A percentile compares a stretch with the other conserved stretches of the same genome.
These are phyloP conservation scores for Petrocephalus sullivani DNA, from an alignment of 2,797 vertebrate species.

Conservation along the genomic window DNA sequence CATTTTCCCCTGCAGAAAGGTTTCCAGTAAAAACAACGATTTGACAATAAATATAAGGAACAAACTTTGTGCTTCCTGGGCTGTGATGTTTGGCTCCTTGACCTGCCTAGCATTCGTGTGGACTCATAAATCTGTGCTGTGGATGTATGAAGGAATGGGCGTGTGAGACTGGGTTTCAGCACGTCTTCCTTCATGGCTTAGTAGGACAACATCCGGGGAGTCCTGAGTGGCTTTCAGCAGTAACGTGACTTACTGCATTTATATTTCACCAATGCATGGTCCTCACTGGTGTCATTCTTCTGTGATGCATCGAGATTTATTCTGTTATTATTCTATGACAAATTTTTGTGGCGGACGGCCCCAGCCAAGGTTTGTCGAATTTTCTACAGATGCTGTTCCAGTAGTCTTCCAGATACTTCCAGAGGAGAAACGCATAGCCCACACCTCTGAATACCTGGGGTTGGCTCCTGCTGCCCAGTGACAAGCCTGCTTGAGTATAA, in stretches of 20 bases:
- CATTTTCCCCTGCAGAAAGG: neutral
- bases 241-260: neutral
- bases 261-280: neutral
- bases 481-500: neutral
- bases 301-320: neutral
- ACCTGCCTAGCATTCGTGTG: neutral
- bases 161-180: neutral
- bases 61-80: neutral
- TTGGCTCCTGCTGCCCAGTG: neutral
- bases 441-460: neutral
- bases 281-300: neutral
- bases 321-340: neutral
- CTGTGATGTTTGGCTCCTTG: neutral
- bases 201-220: neutral
- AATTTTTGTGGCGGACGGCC: neutral
- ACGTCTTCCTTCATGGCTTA: neutral
- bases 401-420: neutral
- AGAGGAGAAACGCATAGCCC: neutral
- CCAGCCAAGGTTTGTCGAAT: neutral
- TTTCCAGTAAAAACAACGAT: constrained; percentile 16
- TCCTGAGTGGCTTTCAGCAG: neutral
- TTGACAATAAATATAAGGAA: constrained; percentile 2
- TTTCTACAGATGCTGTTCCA: neutral
- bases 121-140: constrained; percentile 5
- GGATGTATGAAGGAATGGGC: neutral